Base-by-base conservation (phyloP, 1,140 invertebrate species). In the Hyphantria cunea region DNA sequence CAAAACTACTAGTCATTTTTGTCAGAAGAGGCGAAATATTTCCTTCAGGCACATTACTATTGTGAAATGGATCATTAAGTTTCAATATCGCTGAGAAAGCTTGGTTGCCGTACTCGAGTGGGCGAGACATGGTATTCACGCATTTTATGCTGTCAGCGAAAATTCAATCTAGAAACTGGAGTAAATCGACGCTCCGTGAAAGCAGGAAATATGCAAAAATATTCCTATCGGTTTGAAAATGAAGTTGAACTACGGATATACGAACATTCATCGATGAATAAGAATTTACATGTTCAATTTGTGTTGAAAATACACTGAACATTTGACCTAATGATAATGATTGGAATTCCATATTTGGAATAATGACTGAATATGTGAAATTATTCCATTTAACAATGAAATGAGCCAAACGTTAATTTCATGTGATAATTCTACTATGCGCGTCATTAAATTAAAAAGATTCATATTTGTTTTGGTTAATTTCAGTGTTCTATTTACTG, bases 161-260 rank as follows among this genome's bases (percentile, higher is more conserved):
- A 76, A 74, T 73, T 74, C 71, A 74, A 69, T 76, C 53, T 66
- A 58, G 65, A 37, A 67, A 70, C 68, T 65, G 60, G 33, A 62
- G 65, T 66, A 70, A 68, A 67, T 66, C 61, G 66, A 58, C 44
- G 45, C 54, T 37, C 45, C 41, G 42, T 53, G 50, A 55, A 49
- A 66, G 33, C 52, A 61, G 59, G 48, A 66, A 72, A 72, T 72
- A 73, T 73, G 68, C 70, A 76, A 73, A 76, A 76, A 76, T 76
- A 73, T 74, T 68, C 71, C 14, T 63, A 52, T 45, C 32, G 54
- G 66, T 42, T 60, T 47, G 63, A 51, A 62, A 66, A 72, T 72
- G 50, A 72, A 72, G 64, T 67, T 58, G 62, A n/a, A 9, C 33
- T 15, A 17, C 15, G 25, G 32, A 39, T 25, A 5, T 25, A 25